Evolutionary conservation across 1,140 invertebrate species (phyloP).

Genomic region (Theocolax elegans): DNA sequence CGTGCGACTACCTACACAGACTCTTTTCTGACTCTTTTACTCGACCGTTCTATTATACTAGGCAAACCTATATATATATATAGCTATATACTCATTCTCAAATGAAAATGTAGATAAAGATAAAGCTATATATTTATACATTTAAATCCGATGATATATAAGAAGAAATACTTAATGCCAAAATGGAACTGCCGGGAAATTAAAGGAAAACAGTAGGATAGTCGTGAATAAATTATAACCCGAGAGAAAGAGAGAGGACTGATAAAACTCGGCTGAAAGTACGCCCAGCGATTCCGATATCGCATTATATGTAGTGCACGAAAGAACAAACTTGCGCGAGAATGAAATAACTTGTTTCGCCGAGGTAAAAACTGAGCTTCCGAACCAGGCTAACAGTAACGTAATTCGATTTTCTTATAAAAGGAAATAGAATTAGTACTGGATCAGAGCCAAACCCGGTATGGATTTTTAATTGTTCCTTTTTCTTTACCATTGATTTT

Average conservation of each 20-base stretch:
- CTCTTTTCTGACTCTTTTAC: slow-evolving; percentile 15
- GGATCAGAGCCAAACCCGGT: neutral
- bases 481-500: neutral
- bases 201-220: too few species aligned
- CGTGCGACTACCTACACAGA: slow-evolving; percentile 20
- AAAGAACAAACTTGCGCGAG: neutral
- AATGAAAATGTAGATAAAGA: too few species aligned
- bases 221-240: slow-evolving; percentile 27
- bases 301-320: neutral
- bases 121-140: too few species aligned
- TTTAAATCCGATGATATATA: too few species aligned
- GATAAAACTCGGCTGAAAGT: neutral
- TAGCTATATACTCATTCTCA: too few species aligned
- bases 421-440: neutral
- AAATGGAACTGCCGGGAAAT: too few species aligned
- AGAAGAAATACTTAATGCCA: too few species aligned
- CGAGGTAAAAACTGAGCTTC: neutral
- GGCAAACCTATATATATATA: too few species aligned
- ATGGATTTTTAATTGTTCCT: slow-evolving; percentile 1
- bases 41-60: too few species aligned
- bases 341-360: slow-evolving; percentile 2
- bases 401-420: neutral
- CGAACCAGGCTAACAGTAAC: neutral
- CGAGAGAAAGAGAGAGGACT: neutral
- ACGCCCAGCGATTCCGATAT: neutral